phyloP scores from a whole-genome alignment of 2,888 invertebrate species.

The Dolichopus griseipennis region DNA sequence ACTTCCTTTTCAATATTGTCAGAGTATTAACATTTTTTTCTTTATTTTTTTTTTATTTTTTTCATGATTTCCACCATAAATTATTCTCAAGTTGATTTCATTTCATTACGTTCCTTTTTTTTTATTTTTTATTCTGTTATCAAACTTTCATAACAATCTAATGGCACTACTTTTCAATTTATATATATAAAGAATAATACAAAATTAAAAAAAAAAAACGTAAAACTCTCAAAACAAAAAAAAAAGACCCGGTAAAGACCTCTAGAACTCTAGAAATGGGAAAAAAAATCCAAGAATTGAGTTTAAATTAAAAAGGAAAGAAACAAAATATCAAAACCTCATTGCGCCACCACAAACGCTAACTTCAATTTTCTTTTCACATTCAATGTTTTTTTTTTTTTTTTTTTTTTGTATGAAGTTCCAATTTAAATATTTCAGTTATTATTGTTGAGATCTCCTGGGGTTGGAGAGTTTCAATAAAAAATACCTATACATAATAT shows the following conservation, averaged over 20 bases:
- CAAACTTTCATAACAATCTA: too few relatives aligned
- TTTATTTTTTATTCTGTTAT: neutral
- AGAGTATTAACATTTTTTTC: neutral
- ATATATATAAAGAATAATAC: neutral
- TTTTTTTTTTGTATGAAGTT: neutral
- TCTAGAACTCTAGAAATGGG: neutral
- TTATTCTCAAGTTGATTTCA: neutral
- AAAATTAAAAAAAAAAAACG: neutral
- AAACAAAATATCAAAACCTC: too few relatives aligned
- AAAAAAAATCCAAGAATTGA: neutral
- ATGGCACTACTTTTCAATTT: neutral
- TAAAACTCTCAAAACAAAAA: too few relatives aligned
- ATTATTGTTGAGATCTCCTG: too few relatives aligned
- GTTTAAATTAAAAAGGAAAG: too few relatives aligned
- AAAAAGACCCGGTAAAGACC: too few relatives aligned
- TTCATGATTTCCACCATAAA: neutral
- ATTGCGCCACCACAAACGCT: neutral
- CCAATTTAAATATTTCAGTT: neutral
- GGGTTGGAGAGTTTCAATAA: too few relatives aligned
- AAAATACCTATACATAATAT: too few relatives aligned
- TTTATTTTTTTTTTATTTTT: too few relatives aligned
- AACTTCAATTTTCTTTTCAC: neutral
- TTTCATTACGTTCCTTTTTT: too few relatives aligned
- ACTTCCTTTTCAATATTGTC: neutral
- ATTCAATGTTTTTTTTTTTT: too few relatives aligned